Conservation (phyloP, 2,888 invertebrate genomes). For the Pyrochroa serraticornis region DNA sequence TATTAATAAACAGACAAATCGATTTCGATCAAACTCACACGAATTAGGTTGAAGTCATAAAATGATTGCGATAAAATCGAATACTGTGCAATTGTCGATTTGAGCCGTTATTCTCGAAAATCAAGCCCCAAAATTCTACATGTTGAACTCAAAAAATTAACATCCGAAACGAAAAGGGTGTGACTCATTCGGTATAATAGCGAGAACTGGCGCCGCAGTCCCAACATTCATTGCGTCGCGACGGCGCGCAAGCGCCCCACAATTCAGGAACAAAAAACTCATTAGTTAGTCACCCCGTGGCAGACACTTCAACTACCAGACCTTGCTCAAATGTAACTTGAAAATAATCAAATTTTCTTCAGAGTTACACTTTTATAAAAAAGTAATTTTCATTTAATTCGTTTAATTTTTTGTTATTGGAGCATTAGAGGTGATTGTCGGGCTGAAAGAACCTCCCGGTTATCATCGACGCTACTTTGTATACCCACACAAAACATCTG, state of each 20-base stretch:
- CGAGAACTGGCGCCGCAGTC: slow-evolving; percentile 14
- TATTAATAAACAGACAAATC: background rate
- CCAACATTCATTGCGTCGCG: slow-evolving; percentile 28
- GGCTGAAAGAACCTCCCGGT: background rate
- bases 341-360: too few relatives aligned
- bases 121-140: background rate
- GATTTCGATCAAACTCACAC: background rate
- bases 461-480: too few relatives aligned
- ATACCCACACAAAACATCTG: too few relatives aligned
- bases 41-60: background rate
- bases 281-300: slow-evolving; percentile 8
- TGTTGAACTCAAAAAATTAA: background rate
- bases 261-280: background rate
- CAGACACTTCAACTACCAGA: slow-evolving; percentile 16
- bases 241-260: slow-evolving; percentile 26
- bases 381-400: too few relatives aligned
- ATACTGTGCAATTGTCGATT: background rate
- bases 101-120: background rate
- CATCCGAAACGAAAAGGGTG: slow-evolving; percentile 14
- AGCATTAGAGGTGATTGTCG: background rate
- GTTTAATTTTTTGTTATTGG: background rate
- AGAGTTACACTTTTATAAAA: too few relatives aligned
- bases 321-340: background rate
- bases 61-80: background rate
- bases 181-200: slow-evolving; percentile 16